Conservation (phyloP, 1,140 invertebrate species). For the Belonocnema kinseyi region DNA sequence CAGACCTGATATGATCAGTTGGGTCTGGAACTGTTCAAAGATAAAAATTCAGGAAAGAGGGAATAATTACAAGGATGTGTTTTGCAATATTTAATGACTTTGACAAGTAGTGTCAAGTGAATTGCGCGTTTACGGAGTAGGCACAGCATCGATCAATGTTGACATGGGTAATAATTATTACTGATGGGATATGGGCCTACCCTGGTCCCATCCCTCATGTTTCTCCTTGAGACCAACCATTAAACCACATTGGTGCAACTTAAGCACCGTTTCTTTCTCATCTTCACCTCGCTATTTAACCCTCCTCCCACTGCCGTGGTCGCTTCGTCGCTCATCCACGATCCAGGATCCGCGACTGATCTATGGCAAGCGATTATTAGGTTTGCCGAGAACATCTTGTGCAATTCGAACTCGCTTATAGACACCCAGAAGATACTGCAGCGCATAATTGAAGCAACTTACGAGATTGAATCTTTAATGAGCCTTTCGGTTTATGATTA, state of each 20-base stretch:
- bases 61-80: not conserved
- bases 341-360: constrained; percentile 36
- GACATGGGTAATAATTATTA: constrained; percentile 37
- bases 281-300: constrained; percentile 41
- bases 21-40: not conserved
- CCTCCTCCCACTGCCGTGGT: constrained; percentile 35
- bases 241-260: constrained; percentile 31
- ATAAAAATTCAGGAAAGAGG: not conserved
- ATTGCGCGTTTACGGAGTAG: constrained; percentile 15
- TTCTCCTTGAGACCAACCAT: constrained; percentile 31
- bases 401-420: constrained; percentile 6
- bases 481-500: constrained; percentile 13
- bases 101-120: constrained; percentile 20
- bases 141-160: constrained; percentile 35
- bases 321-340: constrained; percentile 48
- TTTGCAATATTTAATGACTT: not conserved
- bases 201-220: constrained; percentile 24
- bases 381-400: constrained; percentile 34
- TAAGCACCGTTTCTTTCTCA: constrained; percentile 39
- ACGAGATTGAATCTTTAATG: constrained; percentile 28
- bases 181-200: constrained; percentile 1
- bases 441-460: constrained; percentile 25
- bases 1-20: too few relatives aligned
- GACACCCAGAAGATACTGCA: constrained; percentile 12
- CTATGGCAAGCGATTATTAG: constrained; percentile 44